Evolutionary conservation across 2,113 vertebrate species (phyloP).

Genomic region (Shinisaurus crocodilurus): DNA sequence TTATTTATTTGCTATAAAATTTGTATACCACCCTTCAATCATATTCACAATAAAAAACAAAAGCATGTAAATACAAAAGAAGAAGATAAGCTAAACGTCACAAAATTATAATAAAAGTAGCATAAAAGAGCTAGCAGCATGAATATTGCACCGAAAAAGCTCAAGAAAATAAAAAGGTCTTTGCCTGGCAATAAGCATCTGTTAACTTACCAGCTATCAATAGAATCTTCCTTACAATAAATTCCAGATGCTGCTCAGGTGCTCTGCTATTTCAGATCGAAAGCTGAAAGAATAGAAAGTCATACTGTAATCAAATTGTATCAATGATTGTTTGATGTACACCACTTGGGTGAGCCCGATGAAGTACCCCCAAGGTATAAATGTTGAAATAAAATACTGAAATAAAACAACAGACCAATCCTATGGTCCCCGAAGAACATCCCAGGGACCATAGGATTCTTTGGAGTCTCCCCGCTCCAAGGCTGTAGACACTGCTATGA

Average conservation of each 20-base stretch:
- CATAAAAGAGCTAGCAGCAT: background rate
- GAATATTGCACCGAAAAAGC: too few relatives aligned
- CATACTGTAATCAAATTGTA: slow-evolving; percentile 35
- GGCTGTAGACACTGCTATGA: too few relatives aligned
- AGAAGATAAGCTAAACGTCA: background rate
- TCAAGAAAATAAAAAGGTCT: background rate
- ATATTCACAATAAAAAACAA: background rate
- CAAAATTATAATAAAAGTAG: background rate
- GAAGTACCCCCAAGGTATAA: background rate
- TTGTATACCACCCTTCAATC: background rate
- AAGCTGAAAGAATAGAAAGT: slow-evolving; percentile 67
- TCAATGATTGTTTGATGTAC: slow-evolving; percentile 8
- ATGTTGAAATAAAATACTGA: background rate
- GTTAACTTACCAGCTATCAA: slow-evolving; percentile 70
- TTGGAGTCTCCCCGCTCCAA: too few relatives aligned
- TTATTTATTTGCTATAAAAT: background rate
- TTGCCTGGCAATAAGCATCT: background rate
- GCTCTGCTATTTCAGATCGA: slow-evolving; percentile 61
- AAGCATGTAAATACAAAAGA: background rate
- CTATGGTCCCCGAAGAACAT: too few relatives aligned
- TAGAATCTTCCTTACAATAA: slow-evolving; percentile 46
- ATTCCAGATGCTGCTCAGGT: slow-evolving; percentile 32
- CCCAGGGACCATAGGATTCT: too few relatives aligned
- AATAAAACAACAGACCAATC: background rate
- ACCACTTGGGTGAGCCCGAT: too few relatives aligned